Evolutionary conservation across 2,888 invertebrate genomes (phyloP).

Genomic region (Thelaira solivaga): DNA sequence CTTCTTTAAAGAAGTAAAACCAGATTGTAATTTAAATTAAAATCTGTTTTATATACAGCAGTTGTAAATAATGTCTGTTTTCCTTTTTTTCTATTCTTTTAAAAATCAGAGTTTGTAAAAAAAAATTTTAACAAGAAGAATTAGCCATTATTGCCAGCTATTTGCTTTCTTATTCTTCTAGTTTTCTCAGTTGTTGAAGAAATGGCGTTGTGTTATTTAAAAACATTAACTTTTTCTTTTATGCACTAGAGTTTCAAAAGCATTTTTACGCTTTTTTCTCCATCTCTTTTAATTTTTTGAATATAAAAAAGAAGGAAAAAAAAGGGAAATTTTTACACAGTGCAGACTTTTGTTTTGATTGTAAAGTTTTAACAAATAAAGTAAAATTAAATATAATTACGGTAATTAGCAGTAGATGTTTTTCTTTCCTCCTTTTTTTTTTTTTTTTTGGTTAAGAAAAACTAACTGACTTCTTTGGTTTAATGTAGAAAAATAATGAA

Average conservation of each 20-base stretch:
- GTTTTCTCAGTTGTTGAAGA: background rate
- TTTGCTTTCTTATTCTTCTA: slow-evolving; percentile 16
- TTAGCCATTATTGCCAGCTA: slow-evolving; percentile 32
- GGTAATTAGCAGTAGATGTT: slow-evolving; percentile 5
- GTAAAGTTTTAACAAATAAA: slow-evolving; percentile 10
- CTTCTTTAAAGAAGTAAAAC: no score
- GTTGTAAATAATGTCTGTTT: no score
- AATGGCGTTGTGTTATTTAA: background rate
- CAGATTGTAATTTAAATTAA: no score
- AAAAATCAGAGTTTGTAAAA: no score
- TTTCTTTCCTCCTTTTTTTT: background rate
- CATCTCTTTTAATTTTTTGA: no score
- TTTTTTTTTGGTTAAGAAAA: background rate
- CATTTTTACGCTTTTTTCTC: background rate
- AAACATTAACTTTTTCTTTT: slow-evolving; percentile 2
- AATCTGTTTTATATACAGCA: no score
- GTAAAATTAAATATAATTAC: slow-evolving; percentile 4
- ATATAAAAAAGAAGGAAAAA: no score
- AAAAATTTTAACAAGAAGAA: background rate
- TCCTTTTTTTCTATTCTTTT: no score
- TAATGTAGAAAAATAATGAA: background rate
- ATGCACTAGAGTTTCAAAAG: background rate
- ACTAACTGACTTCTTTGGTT: background rate
- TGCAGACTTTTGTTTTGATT: slow-evolving; percentile 24
- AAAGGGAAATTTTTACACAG: background rate